phyloP scores from a whole-genome alignment of 2,113 vertebrate genomes.

The Poeciliopsis retropinna region DNA sequence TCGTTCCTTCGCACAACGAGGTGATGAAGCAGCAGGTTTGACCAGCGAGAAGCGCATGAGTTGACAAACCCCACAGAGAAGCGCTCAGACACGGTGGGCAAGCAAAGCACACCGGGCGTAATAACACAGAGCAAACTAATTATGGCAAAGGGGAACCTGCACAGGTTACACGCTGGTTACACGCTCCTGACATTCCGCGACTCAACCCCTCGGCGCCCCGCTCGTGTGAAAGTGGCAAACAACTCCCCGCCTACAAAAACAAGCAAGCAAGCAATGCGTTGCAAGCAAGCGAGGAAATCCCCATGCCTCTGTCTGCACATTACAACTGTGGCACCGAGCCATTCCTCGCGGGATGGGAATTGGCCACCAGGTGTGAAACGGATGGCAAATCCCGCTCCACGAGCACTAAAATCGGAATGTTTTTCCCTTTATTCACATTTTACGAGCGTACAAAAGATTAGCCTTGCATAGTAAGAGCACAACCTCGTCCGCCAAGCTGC shows the following conservation, averaged over 20 bases:
- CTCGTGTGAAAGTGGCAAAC: constrained; percentile 60
- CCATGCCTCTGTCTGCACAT: constrained; percentile 55
- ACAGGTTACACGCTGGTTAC: constrained; percentile 29
- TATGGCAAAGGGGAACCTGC: constrained; percentile 24
- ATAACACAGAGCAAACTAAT: neutral
- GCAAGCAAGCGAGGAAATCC: constrained; percentile 70
- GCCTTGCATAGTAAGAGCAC: constrained; percentile 41
- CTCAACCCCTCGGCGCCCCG: constrained; percentile 44
- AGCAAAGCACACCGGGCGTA: neutral
- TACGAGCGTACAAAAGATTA: constrained; percentile 51
- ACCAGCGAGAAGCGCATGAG: constrained; percentile 69
- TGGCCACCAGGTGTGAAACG: constrained; percentile 3
- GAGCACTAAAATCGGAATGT: constrained; percentile 13
- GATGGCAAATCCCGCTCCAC: neutral
- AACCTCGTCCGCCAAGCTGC: neutral
- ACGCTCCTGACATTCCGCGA: constrained; percentile 62
- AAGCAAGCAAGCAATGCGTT: constrained; percentile 41
- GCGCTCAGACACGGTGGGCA: constrained; percentile 18
- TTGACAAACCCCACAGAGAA: constrained; percentile 56
- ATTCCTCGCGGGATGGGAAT: neutral
- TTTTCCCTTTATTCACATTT: constrained; percentile 3
- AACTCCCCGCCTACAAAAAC: constrained; percentile 74
- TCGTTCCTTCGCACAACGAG: constrained; percentile 60
- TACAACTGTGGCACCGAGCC: constrained; percentile 30
- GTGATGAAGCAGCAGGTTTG: constrained; percentile 80